phyloP scores from a whole-genome alignment of 2,888 invertebrate genomes.

The Drosophila gaucha region DNA sequence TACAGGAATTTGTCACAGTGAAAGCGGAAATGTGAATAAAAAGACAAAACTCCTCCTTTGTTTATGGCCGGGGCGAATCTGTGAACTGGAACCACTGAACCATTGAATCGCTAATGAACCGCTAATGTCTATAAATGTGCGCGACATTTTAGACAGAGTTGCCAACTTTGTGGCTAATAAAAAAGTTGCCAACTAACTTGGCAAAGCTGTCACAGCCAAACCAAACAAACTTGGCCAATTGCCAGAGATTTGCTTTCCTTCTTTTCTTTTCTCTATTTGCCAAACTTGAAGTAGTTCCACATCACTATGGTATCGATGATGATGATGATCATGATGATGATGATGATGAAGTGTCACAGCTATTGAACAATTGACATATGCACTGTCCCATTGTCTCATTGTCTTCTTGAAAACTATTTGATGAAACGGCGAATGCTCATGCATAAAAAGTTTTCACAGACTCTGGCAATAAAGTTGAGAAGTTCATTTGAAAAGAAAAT shows the following conservation, averaged over 20 bases:
- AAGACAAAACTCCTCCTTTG: slow-evolving; percentile 27
- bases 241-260: slow-evolving; percentile 35
- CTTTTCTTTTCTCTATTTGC: background rate
- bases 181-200: slow-evolving; percentile 28
- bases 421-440: background rate
- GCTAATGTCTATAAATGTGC: slow-evolving; percentile 40
- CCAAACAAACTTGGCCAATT: slow-evolving; percentile 42
- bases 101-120: slow-evolving; percentile 50
- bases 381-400: slow-evolving; percentile 20
- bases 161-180: slow-evolving; percentile 29
- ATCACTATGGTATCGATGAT: slow-evolving; percentile 12
- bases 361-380: slow-evolving; percentile 35
- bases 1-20: slow-evolving; percentile 48
- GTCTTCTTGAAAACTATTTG: slow-evolving; percentile 12
- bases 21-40: slow-evolving; percentile 54
- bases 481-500: slow-evolving; percentile 6
- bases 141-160: slow-evolving; percentile 14
- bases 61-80: slow-evolving; percentile 24
- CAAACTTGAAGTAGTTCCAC: slow-evolving; percentile 8
- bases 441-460: slow-evolving; percentile 3
- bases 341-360: slow-evolving; percentile 19
- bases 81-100: slow-evolving; percentile 23
- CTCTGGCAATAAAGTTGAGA: slow-evolving; percentile 1
- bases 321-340: slow-evolving; percentile 21
- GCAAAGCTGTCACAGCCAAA: slow-evolving; percentile 25